Percentiles rank a stretch among this genome's conserved stretches.
phyloP scores from a whole-genome alignment of 2,797 vertebrate genomes.

The Pampus argenteus region DNA sequence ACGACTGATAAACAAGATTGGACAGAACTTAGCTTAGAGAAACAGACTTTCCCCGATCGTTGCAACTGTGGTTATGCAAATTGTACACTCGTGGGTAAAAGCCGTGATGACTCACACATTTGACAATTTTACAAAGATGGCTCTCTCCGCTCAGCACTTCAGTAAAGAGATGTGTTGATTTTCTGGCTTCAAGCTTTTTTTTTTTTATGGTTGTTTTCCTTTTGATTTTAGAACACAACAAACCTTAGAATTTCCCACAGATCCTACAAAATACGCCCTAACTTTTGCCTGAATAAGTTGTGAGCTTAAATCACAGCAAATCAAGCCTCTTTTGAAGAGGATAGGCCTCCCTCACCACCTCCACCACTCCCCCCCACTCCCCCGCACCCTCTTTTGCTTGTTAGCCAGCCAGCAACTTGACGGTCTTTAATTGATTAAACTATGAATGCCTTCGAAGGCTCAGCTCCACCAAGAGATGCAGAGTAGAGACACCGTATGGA shows the following conservation, averaged over 20 bases:
- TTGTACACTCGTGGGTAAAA: conserved; percentile 53
- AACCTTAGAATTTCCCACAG: conserved; percentile 63
- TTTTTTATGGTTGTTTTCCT: conserved; percentile 55
- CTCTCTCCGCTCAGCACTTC: conserved; percentile 51
- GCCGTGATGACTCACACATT: conserved; percentile 61
- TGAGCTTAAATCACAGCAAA: conserved; percentile 68
- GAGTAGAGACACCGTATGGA: conserved; percentile 41
- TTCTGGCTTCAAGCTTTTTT: conserved; percentile 46
- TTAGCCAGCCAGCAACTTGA: conserved; percentile 68
- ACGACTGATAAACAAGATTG: conserved; percentile 36
- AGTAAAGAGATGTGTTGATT: conserved; percentile 57
- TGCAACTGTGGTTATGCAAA: conserved; percentile 63
- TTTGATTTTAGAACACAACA: conserved; percentile 43
- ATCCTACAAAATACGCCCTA: conserved; percentile 50
- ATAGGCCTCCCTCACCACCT: conserved; percentile 39
- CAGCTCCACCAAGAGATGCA: conserved; percentile 51
- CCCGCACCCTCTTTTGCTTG: conserved; percentile 37
- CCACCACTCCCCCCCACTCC: background rate
- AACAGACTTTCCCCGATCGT: conserved; percentile 51
- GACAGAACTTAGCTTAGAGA: conserved; percentile 43
- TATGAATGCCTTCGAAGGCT: conserved; percentile 65
- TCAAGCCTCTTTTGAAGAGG: conserved; percentile 72
- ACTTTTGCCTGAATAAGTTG: conserved; percentile 60
- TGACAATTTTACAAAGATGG: conserved; percentile 48
- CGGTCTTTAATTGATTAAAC: conserved; percentile 75